Evolutionary conservation across 2,888 invertebrate genomes (phyloP), one percentile per base, ranked within the genome.

Genomic region (Leptothorax acervorum): DNA sequence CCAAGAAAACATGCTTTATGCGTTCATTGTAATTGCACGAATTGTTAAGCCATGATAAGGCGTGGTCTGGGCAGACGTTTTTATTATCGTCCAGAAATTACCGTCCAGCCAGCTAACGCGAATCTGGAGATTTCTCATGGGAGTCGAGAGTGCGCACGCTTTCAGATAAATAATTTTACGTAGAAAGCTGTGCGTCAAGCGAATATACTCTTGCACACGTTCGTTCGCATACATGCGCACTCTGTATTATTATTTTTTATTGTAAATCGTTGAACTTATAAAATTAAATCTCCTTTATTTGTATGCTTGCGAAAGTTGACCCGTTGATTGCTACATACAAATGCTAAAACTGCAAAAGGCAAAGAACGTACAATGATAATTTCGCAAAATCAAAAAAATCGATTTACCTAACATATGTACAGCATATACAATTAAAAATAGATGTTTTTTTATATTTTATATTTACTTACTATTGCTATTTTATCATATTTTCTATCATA

Each of bases 151-250:
- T 60, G 60, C 42, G 42, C 35, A 70, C 55, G 68, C 71, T 71
- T 53, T 53, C 83, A 76, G 51, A 83, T 85, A 85, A 83, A 85
- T 79, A 85, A 85, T 85, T 85, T 74, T 48, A 73, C 53, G 65
- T 66, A 83, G 78, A 83, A 73, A 82, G 75, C 82, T 78, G 45
- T 68, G 63, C 62, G 68, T 60, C 84, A 70, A 68, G 12, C 60
- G 62, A 84, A 84, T 74, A 65, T 51, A 74, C 60, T 65, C 74
- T 65, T 31, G 53, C 62, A 60, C 60, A 63, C 28, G 12, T 65
- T 39, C 11, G 3, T 18, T 63, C 53, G 23, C 57, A 48, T 39
- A 62, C 48, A 11, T 23, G 18, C 12, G 4, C 11, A 11, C 15
- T 23, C 12, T 51, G 11, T 11, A 39, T 79, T 51, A 35, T 71